These are phyloP conservation scores for Lasioglossum leucozonium DNA, from an alignment of 2,888 invertebrate species.

Conservation along the genomic window DNA sequence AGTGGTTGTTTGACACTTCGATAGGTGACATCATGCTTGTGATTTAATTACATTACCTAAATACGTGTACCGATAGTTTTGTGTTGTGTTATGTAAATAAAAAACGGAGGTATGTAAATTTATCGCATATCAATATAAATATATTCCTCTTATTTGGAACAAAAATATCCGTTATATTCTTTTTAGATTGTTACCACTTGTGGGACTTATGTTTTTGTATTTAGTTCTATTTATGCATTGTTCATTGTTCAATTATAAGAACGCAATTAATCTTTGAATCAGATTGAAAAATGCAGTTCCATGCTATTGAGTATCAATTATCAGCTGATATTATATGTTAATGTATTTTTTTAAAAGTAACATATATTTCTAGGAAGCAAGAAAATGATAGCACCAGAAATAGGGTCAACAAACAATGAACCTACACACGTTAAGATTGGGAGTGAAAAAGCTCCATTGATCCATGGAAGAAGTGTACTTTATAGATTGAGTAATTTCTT, in stretches of 20 bases:
- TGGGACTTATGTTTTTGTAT: not conserved
- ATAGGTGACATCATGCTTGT: conserved; percentile 58
- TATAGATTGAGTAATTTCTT: conserved; percentile 79
- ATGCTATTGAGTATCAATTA: not conserved
- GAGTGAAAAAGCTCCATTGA: conserved; percentile 84
- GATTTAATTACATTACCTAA: conserved; percentile 32
- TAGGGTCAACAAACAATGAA: conserved; percentile 83
- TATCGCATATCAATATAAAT: not conserved
- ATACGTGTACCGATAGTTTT: conserved; percentile 18
- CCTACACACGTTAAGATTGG: conserved; percentile 77
- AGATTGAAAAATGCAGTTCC: not conserved
- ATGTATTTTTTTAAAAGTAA: not conserved
- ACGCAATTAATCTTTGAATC: not conserved
- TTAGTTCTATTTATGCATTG: not conserved
- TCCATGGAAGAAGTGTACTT: conserved; percentile 82
- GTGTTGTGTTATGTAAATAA: conserved; percentile 36
- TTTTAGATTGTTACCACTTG: not conserved
- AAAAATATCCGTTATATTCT: not conserved
- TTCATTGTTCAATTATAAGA: not conserved
- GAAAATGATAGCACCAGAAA: conserved; percentile 82
- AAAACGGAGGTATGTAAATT: not conserved
- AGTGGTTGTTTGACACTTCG: conserved; percentile 53
- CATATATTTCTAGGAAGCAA: conserved; percentile 34
- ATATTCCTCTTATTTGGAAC: not conserved
- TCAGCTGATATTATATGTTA: not conserved